phyloP scores from a whole-genome alignment of 2,888 invertebrate genomes.

The Leptogaster cylindrica region DNA sequence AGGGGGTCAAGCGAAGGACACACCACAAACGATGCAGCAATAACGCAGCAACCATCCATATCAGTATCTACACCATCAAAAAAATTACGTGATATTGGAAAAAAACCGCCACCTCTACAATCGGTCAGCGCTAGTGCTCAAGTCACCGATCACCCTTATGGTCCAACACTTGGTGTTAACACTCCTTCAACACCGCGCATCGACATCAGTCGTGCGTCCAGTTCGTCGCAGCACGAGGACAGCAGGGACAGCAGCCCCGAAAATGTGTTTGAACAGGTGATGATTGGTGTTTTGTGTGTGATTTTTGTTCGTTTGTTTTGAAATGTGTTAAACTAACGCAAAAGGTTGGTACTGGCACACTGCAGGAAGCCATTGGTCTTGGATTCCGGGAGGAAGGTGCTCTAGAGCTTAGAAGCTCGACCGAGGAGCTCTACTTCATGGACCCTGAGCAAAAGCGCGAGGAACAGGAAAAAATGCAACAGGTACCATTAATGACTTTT shows the following conservation, averaged over 20 bases:
- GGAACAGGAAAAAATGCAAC: conserved; percentile 60
- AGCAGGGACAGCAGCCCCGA: conserved; percentile 86
- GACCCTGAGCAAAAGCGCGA: conserved; percentile 66
- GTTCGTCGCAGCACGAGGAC: conserved; percentile 83
- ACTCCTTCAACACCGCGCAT: conserved; percentile 83
- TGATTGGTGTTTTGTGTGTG: conserved; percentile 47
- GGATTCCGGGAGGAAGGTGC: conserved; percentile 79
- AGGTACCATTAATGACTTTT: too few species aligned
- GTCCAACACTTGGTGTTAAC: conserved; percentile 59
- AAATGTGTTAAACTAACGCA: conserved; percentile 52
- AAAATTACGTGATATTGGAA: conserved; percentile 48
- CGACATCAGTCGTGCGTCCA: conserved; percentile 87
- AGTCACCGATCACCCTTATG: conserved; percentile 52
- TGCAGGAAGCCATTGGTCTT: conserved; percentile 63
- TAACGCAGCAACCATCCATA: conserved; percentile 44
- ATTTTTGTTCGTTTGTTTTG: conserved; percentile 49
- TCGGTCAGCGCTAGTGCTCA: neutral
- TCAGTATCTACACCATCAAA: conserved; percentile 53
- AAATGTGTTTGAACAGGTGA: conserved; percentile 76
- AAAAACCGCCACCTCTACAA: conserved; percentile 60
- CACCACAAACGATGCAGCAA: conserved; percentile 2
- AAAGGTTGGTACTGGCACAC: conserved; percentile 64
- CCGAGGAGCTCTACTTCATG: conserved; percentile 85
- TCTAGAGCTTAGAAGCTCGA: conserved; percentile 84
- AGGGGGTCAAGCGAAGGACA: neutral